Base-by-base conservation (phyloP, 2,888 invertebrate species). In the Isoperla grammatica region DNA sequence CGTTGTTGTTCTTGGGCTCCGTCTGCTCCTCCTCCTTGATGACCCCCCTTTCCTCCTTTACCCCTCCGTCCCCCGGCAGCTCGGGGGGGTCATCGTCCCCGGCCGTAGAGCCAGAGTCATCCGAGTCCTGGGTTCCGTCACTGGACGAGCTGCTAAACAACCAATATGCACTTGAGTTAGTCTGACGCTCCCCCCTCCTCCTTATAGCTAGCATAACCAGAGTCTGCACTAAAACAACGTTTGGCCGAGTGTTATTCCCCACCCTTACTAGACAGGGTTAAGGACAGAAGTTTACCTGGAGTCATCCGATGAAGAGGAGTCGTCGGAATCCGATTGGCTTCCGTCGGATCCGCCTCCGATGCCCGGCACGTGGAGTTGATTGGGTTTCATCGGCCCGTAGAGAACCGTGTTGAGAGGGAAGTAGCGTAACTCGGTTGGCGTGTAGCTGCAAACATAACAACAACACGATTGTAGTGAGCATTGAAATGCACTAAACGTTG, bases 381-480 rank as follows among this genome's bases (percentile, higher is more conserved):
- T 77, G 61, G 75, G 78, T 66, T 73, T 74, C 73, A 76, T 75
- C 5, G 80, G 81, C 37, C 84, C 83, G 68, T 86, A 87, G 59
- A 94, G 71, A 63, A 90, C 89, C 8, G 97, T 95, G 74, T 93
- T 95, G 54, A 99, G 73, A 1, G 99, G 99, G 76, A 95, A 86
- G 72, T 91, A 92, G 71, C 91, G 89, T 60, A 98, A 78, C 75
- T 97, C 94, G 12, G 87, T 83, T 5, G 92, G 79, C 1, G 89
- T 85, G 73, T 92, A 96, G 60, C 79, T 79, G 67, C 8, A 69
- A 68, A 59, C 29, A 29, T 6, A n/a, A n/a, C n/a, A n/a, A n/a
- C n/a, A n/a, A n/a, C n/a, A n/a, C n/a, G n/a, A n/a, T n/a, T n/a
- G n/a, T n/a, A n/a, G n/a, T n/a, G n/a, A n/a, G n/a, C n/a, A n/a